Percentiles rank a stretch among this genome's conserved stretches.
Evolutionary conservation across 2,888 invertebrate genomes (phyloP).

Genomic region (Volucella bombylans): DNA sequence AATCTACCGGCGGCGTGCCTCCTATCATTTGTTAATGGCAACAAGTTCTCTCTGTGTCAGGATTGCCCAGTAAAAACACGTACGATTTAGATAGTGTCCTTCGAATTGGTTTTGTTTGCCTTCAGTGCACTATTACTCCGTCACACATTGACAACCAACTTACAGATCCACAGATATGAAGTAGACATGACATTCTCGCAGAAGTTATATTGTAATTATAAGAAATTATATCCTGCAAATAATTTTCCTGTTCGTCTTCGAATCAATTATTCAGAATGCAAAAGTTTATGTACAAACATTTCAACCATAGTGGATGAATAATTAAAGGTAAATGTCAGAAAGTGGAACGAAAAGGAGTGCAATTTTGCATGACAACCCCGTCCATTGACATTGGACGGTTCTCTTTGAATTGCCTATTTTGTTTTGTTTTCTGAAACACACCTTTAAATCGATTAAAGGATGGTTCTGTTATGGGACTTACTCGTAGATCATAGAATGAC

Average conservation of each 20-base stretch:
- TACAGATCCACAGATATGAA: not conserved
- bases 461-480: too few relatives aligned
- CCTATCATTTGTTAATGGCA: constrained; percentile 43
- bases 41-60: not conserved
- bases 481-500: too few relatives aligned
- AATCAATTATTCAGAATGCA: constrained; percentile 22
- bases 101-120: constrained; percentile 15
- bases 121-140: constrained; percentile 38
- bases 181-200: constrained; percentile 15
- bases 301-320: constrained; percentile 36
- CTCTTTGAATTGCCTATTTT: too few relatives aligned
- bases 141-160: too few relatives aligned
- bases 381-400: not conserved
- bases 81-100: constrained; percentile 18
- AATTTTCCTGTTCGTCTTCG: constrained; percentile 6
- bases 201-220: constrained; percentile 14
- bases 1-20: constrained; percentile 1
- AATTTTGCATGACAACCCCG: too few relatives aligned
- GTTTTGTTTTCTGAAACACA: too few relatives aligned
- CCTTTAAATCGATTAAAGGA: too few relatives aligned
- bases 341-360: not conserved
- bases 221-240: not conserved
- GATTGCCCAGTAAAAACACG: constrained; percentile 19
- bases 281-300: constrained; percentile 53
- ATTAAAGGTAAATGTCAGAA: constrained; percentile 21